phyloP scores from a whole-genome alignment of 2,888 invertebrate genomes.

The Melikaiella ostensackeni region DNA sequence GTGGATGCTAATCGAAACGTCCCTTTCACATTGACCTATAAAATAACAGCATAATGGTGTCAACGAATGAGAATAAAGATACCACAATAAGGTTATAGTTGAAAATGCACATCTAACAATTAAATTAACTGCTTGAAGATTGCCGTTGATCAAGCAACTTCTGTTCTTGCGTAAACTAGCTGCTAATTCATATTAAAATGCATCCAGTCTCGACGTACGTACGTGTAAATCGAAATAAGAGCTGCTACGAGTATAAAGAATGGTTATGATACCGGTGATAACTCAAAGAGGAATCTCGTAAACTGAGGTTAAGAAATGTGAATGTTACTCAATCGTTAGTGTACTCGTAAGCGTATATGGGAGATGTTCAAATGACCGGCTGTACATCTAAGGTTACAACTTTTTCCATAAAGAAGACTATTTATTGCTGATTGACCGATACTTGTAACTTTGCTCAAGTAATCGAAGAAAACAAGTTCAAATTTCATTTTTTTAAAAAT shows the following conservation, averaged over 20 bases:
- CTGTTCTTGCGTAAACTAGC: background rate
- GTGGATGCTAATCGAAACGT: background rate
- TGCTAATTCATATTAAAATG: background rate
- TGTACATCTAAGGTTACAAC: background rate
- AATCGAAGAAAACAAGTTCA: no score
- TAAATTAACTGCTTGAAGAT: constrained; percentile 1
- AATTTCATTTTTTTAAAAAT: no score
- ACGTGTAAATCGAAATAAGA: background rate
- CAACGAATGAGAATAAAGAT: background rate
- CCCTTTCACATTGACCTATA: background rate
- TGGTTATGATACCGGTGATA: constrained; percentile 7
- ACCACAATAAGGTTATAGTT: background rate
- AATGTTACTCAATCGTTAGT: background rate
- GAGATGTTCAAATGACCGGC: background rate
- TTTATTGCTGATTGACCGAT: background rate
- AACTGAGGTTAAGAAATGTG: background rate
- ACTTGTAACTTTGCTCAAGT: background rate
- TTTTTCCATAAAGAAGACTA: background rate
- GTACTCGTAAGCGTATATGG: background rate
- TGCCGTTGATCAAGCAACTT: constrained; percentile 3
- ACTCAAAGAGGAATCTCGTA: constrained; percentile 1
- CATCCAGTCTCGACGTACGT: background rate
- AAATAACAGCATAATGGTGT: background rate
- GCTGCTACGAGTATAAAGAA: background rate
- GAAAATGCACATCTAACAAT: background rate